Conservation (phyloP, 2,888 invertebrate genomes). For the Creontiades dilutus region DNA sequence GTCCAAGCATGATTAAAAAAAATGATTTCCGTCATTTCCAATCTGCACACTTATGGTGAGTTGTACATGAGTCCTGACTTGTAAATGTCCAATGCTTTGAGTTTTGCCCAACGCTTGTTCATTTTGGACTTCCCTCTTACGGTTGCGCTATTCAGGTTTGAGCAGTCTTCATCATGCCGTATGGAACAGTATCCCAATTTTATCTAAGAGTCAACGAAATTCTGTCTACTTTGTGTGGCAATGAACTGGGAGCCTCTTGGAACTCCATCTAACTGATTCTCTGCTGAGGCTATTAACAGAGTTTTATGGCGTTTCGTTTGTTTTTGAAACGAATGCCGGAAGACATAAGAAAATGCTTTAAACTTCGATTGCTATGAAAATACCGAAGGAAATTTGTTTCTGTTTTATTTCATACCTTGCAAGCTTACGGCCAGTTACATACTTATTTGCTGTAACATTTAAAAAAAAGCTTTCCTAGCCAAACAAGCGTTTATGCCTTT, state of each 20-base stretch:
- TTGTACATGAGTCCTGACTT: background rate
- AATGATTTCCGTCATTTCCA: background rate
- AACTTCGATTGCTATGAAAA: background rate
- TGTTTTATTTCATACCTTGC: too few relatives aligned
- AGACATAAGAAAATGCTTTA: background rate
- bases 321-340: background rate
- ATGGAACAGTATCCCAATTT: background rate
- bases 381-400: background rate
- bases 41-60: background rate
- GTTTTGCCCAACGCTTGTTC: background rate
- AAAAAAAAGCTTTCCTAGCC: too few relatives aligned
- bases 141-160: background rate
- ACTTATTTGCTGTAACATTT: too few relatives aligned
- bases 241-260: too few relatives aligned
- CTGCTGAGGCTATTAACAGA: constrained; percentile 13
- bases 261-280: background rate
- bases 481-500: too few relatives aligned
- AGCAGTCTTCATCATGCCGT: background rate
- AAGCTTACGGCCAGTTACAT: too few relatives aligned
- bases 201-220: background rate
- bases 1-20: constrained; percentile 34
- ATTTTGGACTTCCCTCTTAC: background rate
- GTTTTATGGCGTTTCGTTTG: background rate
- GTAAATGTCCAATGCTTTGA: background rate
- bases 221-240: too few relatives aligned